These are phyloP conservation scores for Saiga tatarica DNA, from an alignment of 2,113 vertebrate genomes.

Conservation along the genomic window DNA sequence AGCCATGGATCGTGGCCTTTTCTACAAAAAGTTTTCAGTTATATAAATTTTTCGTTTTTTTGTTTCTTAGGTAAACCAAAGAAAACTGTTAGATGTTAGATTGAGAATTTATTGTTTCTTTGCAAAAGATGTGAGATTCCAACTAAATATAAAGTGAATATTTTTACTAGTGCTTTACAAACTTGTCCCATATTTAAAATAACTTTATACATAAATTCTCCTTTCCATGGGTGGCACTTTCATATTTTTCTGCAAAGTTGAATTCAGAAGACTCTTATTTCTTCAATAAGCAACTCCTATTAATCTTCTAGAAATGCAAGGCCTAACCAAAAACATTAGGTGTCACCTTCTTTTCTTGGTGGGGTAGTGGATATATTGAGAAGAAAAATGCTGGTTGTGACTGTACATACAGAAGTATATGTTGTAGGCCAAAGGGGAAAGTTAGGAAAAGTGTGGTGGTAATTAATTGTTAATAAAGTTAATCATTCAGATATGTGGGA, in stretches of 20 bases:
- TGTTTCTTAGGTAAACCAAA: constrained; percentile 30
- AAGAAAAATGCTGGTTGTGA: not conserved
- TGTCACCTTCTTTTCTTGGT: not conserved
- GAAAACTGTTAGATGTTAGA: not conserved
- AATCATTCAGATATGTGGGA: not conserved
- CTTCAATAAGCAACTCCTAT: not conserved
- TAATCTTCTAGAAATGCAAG: not conserved
- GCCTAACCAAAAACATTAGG: not conserved
- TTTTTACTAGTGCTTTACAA: constrained; percentile 33
- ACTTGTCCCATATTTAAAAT: constrained; percentile 7
- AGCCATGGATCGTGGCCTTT: not conserved
- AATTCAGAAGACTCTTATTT: not conserved
- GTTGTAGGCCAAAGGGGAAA: not conserved
- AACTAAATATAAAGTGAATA: not conserved
- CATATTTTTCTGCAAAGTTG: not conserved
- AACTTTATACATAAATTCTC: not conserved
- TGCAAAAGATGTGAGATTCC: not conserved
- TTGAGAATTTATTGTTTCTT: constrained; percentile 33
- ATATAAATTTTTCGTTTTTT: constrained; percentile 19
- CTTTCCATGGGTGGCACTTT: not conserved
- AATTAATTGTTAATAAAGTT: not conserved
- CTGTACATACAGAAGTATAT: not conserved
- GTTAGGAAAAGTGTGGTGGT: not conserved
- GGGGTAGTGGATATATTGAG: not conserved
- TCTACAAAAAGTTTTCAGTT: not conserved